Evolutionary conservation across 2,797 vertebrate species (phyloP).

Genomic region (Myiotriccus ornatus): DNA sequence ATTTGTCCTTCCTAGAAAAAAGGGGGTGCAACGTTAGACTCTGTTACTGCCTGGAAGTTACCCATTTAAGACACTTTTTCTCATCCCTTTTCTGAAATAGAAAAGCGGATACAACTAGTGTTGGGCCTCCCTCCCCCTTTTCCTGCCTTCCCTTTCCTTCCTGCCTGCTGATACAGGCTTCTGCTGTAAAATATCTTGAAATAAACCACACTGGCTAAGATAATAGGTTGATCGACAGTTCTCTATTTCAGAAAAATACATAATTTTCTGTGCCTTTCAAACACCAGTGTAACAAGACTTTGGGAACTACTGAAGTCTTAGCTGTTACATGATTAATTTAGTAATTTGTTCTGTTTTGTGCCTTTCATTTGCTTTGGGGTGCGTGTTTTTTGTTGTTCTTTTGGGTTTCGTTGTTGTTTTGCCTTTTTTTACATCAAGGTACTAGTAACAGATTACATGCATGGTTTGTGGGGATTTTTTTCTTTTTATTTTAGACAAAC

Average conservation of each 20-base stretch:
- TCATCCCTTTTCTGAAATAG: neutral
- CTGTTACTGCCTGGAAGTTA: neutral
- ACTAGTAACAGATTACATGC: neutral
- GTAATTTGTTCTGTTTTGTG: neutral
- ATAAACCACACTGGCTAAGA: neutral
- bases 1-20: neutral
- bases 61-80: fast-evolving
- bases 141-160: neutral
- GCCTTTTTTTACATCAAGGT: neutral
- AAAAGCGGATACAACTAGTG: neutral
- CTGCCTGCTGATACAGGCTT: neutral
- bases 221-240: neutral
- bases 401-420: too few species aligned
- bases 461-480: fast-evolving
- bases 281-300: neutral
- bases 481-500: neutral
- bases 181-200: neutral
- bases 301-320: neutral
- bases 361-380: neutral
- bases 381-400: neutral
- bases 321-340: fast-evolving
- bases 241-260: neutral
- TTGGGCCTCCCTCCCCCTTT: neutral
- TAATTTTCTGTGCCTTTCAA: neutral
- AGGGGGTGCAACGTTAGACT: neutral